Base-by-base conservation (phyloP, 2,888 invertebrate genomes). In the Drosophila niveifrons region DNA sequence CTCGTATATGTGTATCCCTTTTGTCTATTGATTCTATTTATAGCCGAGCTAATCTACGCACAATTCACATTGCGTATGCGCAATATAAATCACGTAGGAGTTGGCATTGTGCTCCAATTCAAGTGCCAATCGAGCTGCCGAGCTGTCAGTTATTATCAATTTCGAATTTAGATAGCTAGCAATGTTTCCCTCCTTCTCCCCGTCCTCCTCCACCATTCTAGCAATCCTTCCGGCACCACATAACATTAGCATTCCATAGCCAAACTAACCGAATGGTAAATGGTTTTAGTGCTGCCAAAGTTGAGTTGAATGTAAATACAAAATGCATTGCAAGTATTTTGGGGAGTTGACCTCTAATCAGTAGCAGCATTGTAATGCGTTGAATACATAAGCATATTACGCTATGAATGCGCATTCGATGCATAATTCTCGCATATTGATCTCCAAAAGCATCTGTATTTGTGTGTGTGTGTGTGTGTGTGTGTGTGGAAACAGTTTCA, bases 351-450 rank as follows among this genome's bases (percentile, higher is more conserved):
- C 69, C 72, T 66, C 77, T 82, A 88, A 82, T 85, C 72, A 63
- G 66, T 23, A 43, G 47, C 47, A 43, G 47, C 44, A 80, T 82
- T 88, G 62, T 73, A 82, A 85, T 82, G 48, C 71, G 69, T 69
- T 82, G 66, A 71, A 80, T 72, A 80, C 82, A 88, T 75, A 82
- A 77, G 64, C 80, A 74, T 79, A 72, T 55, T 61, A 34, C n/a
- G 53, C 70, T 66, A 53, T 58, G 72, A 41, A 43, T 31, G 34
- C 28, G 48, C 57, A 50, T 44, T 61, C 44, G 18, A 39, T 46
- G 51, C 15, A 75, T 75, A 68, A 75, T 75, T 53, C 34, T 31
- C 8, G 11, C 29, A 51, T 44, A 18, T 46, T 28, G 28, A 31
- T 8, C 36, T 6, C 4, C 36, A 6, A 39, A 4, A 11, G 36